Percentiles rank a stretch among this genome's conserved stretches.
Evolutionary conservation across 2,888 invertebrate species (phyloP).

Genomic region (Melipona beecheii): DNA sequence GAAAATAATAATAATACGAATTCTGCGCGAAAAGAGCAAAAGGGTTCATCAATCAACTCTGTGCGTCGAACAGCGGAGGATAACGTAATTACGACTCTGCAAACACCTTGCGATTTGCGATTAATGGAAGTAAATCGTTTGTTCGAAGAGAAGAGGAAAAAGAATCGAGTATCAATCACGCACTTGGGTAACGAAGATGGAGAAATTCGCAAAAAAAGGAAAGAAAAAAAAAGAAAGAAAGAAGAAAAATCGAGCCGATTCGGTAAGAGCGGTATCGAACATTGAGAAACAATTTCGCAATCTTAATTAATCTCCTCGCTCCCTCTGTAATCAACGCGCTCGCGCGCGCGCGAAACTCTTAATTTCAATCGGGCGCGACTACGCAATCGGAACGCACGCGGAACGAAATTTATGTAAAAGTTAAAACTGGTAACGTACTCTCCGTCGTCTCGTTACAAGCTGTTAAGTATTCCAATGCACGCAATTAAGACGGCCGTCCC

Average conservation of each 20-base stretch:
- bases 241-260: neutral
- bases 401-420: neutral
- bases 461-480: constrained; percentile 1
- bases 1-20: too few species aligned
- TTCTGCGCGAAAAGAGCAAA: neutral
- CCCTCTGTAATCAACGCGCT: neutral
- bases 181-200: neutral
- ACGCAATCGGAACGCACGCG: too few species aligned
- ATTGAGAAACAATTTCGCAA: neutral
- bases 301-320: neutral
- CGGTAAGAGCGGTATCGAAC: neutral
- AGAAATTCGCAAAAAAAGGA: neutral
- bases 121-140: neutral
- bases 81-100: neutral
- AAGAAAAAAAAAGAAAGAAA: too few species aligned
- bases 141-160: neutral
- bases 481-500: constrained; percentile 14
- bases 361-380: neutral
- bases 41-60: neutral
- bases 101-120: neutral
- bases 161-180: neutral
- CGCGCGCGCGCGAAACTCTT: neutral
- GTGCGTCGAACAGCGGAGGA: neutral
- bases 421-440: constrained; percentile 2
- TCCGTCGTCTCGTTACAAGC: neutral